phyloP scores from a whole-genome alignment of 2,888 invertebrate genomes.

The Zele albiditarsus region DNA sequence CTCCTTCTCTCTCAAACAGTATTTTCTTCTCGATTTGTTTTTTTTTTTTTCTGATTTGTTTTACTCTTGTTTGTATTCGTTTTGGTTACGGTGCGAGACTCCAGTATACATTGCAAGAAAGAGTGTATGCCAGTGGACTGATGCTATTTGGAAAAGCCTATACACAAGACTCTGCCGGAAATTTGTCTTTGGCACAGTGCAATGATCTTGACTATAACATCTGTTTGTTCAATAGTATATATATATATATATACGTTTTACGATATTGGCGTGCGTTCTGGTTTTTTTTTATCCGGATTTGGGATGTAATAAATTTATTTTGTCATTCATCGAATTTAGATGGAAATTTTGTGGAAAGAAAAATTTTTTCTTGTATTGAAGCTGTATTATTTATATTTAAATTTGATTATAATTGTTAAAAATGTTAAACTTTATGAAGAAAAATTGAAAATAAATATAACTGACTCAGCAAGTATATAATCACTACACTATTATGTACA shows the following conservation, averaged over 20 bases:
- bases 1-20: not conserved
- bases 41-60: not conserved
- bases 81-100: not conserved
- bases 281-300: too few species aligned
- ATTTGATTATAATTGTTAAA: too few species aligned
- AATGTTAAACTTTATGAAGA: too few species aligned
- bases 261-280: too few species aligned
- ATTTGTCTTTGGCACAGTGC: constrained; percentile 13
- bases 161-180: constrained; percentile 2
- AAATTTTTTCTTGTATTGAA: too few species aligned
- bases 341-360: too few species aligned
- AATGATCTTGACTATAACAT: constrained; percentile 7
- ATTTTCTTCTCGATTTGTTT: not conserved
- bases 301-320: too few species aligned
- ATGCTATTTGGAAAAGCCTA: constrained; percentile 11
- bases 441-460: too few species aligned
- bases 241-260: not conserved
- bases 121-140: not conserved
- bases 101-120: constrained; percentile 19
- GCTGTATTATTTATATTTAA: too few species aligned
- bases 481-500: too few species aligned
- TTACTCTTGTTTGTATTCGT: not conserved
- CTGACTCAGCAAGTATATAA: too few species aligned
- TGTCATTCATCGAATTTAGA: too few species aligned
- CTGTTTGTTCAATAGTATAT: constrained; percentile 12